Evolutionary conservation across 2,113 vertebrate species (phyloP).

Genomic region (Prochilodus magdalenae): DNA sequence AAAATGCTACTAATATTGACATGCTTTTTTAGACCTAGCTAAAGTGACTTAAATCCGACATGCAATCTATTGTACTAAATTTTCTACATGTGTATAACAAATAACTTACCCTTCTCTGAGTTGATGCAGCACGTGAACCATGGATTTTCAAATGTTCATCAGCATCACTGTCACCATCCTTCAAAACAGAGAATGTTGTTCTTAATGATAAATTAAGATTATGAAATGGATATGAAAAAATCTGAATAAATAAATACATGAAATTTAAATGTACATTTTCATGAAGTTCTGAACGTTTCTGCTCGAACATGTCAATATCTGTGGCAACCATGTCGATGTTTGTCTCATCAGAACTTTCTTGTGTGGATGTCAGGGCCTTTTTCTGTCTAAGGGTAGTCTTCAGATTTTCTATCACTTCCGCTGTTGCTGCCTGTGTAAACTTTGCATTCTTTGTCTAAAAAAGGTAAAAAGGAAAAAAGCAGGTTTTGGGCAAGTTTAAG

Average conservation of each 20-base stretch:
- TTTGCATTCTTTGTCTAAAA: conserved; percentile 13
- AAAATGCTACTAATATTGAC: no score
- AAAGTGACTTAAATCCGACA: no score
- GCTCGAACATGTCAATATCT: not conserved
- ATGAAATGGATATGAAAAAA: no score
- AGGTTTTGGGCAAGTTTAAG: not conserved
- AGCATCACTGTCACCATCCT: not conserved
- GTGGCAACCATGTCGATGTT: no score
- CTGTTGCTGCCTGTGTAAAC: not conserved
- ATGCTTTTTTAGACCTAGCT: no score
- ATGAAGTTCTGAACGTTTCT: not conserved
- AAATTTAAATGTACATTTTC: not conserved
- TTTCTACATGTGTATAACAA: not conserved
- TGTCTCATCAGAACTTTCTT: not conserved
- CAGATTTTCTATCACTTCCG: not conserved
- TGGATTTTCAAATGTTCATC: conserved; percentile 1
- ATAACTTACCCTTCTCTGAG: not conserved
- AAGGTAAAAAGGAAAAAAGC: not conserved
- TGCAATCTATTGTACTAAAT: not conserved
- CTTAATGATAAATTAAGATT: no score
- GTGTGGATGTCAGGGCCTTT: not conserved
- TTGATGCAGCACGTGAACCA: not conserved
- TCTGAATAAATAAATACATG: no score
- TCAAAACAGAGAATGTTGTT: no score
- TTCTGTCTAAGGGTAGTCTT: not conserved